Evolutionary conservation across 2,797 vertebrate genomes (phyloP).

Genomic region (Urosaurus nigricauda): DNA sequence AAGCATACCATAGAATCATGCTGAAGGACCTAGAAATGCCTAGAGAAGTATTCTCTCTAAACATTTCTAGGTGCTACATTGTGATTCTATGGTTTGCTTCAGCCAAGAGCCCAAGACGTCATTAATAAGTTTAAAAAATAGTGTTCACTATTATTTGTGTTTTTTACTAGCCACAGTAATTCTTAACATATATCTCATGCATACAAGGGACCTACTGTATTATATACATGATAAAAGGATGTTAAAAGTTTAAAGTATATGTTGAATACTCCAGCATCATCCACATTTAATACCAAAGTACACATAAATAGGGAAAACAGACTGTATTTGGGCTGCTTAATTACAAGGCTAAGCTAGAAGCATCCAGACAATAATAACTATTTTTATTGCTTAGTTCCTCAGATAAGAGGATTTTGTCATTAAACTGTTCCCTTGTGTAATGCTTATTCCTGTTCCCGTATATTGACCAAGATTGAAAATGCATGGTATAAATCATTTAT

Average conservation of each 20-base stretch:
- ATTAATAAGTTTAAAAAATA: too few species aligned
- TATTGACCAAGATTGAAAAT: conserved; percentile 57
- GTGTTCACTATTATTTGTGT: too few species aligned
- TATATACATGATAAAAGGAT: not conserved
- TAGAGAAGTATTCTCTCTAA: too few species aligned
- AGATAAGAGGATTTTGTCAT: conserved; percentile 75
- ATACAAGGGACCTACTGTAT: too few species aligned
- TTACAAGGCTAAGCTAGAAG: conserved; percentile 60
- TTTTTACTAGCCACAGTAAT: too few species aligned
- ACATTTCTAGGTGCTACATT: too few species aligned
- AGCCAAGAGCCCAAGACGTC: too few species aligned
- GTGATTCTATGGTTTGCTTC: too few species aligned
- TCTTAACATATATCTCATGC: too few species aligned
- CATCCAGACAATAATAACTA: conserved; percentile 71
- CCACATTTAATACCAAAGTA: not conserved
- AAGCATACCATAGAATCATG: too few species aligned
- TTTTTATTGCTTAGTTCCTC: conserved; percentile 73
- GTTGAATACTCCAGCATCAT: conserved; percentile 19
- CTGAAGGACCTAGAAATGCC: too few species aligned
- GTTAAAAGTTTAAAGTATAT: conserved; percentile 20
- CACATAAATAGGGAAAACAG: conserved; percentile 35
- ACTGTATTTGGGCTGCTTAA: conserved; percentile 62
- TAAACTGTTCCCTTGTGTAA: conserved; percentile 64
- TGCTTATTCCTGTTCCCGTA: conserved; percentile 60
- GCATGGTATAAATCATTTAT: conserved; percentile 66